Base-by-base conservation (phyloP, 2,888 invertebrate species). In the Eristalinus aeneus region DNA sequence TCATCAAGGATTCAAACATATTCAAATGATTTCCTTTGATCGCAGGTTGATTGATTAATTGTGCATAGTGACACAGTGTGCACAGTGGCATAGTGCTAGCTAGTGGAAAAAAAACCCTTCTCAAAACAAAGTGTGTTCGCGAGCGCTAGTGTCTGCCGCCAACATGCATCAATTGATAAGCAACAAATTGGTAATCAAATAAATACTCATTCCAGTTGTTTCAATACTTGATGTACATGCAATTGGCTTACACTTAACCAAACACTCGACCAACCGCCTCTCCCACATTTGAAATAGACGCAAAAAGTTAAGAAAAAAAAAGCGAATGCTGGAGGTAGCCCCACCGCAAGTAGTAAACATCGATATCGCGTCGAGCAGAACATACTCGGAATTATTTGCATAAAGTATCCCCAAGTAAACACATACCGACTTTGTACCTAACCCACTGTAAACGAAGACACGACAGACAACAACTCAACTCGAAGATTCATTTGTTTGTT, bases 341-440 rank as follows among this genome's bases (percentile, higher is more conserved):
- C 0, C 56, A 56, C 56, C 56, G 23, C 56, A 23, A 56, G 56
- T 39, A n/a, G 12, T 23, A 27, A 56, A 56, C 56, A 27, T 22
- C 56, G 56, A 22, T 23, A 27, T 56, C 23, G 56, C 23, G 23
- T 56, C 11, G 56, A 56, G 11, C 23, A 27, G 56, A 56, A 27
- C 56, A 56, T 56, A 23, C 56, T 63, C 16, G 8, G n/a, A 36
- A 36, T 22, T 73, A 36, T 74, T 74, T 74, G 56, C 64, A 56
- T 53, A 73, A 54, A 73, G 61, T 61, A n/a, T 27, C 32, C 46
- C 6, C n/a, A 36, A n/a, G 34, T 39, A 32, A 20, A 22, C 61
- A 12, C 39, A 12, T 16, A 9, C 39, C n/a, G 46, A 61, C 72
- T 53, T 63, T 72, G 61, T 63, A 46, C 32, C 61, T 16, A 46